These are phyloP conservation scores for Catostomus latipinnis DNA, from an alignment of 2,797 vertebrate species.

Conservation along the genomic window DNA sequence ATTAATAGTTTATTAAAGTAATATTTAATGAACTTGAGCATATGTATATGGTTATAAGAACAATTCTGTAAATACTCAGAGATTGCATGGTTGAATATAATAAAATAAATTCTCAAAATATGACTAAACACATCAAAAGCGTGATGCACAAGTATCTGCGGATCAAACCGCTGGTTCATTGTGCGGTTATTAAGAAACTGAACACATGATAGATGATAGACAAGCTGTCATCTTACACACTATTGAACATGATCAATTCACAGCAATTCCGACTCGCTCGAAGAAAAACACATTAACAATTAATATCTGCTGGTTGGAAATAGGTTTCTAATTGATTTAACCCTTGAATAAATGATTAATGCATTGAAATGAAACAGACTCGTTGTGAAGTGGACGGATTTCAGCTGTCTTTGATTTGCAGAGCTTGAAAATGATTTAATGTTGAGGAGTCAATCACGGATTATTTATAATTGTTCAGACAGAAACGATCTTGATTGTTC, in stretches of 20 bases:
- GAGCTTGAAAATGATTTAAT: slow-evolving; percentile 1
- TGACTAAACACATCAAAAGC: not conserved
- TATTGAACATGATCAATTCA: slow-evolving; percentile 39
- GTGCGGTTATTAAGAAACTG: slow-evolving; percentile 29
- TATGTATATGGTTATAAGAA: not conserved
- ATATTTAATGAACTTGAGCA: not conserved
- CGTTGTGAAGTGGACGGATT: not conserved
- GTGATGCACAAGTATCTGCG: not conserved
- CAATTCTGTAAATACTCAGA: not conserved
- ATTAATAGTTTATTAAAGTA: not conserved
- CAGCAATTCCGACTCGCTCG: slow-evolving; percentile 16
- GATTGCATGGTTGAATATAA: not conserved
- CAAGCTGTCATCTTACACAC: slow-evolving; percentile 45
- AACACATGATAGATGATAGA: slow-evolving; percentile 49
- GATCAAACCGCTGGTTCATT: slow-evolving; percentile 9
- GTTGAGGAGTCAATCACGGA: slow-evolving; percentile 4
- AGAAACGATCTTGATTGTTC: slow-evolving; percentile 4
- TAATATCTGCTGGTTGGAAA: slow-evolving; percentile 22
- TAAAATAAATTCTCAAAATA: not conserved
- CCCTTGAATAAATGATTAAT: slow-evolving; percentile 45
- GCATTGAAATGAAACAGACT: slow-evolving; percentile 26
- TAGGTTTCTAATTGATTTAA: slow-evolving; percentile 32
- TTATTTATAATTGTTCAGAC: slow-evolving; percentile 30
- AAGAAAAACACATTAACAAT: slow-evolving; percentile 35
- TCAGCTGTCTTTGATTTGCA: slow-evolving; percentile 1